Base-by-base conservation (phyloP, 2,113 vertebrate species). In the Urocynchramus pylzowi region DNA sequence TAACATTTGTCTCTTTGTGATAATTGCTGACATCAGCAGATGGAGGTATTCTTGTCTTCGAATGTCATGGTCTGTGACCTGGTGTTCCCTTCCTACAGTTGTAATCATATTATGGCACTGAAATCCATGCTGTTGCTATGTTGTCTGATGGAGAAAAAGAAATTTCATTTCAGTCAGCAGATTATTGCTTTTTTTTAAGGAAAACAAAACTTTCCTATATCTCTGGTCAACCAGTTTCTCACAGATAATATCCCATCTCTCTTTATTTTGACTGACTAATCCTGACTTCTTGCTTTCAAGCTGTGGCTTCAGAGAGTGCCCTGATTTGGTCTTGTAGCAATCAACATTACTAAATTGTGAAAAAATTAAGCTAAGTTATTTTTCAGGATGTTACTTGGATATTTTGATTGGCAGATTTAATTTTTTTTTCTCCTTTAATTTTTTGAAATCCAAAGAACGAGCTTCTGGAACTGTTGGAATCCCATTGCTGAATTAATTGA, bases 11-110 rank as follows among this genome's bases (percentile, higher is more conserved):
- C 35, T 75, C 42, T 68, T 95, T 92, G 20, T 85, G 64, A 84
- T 74, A 91, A 81, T 27, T 88, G 82, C 60, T 4, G 44, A 91
- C 74, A 90, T 93, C 56, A 92, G 94, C 61, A 94, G 91, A 95
- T 61, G 33, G 35, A 75, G 44, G 91, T 89, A 73, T 42, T 92
- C 74, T 71, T 92, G 50, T 9, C 87, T 96, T 84, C 73, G 90
- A 93, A 69, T 78, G 49, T 41, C 76, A 74, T 70, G 61, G 47
- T 77, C 85, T 93, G 75, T 92, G 93, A 82, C 89, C 85, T 89
- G 85, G 52, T 85, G 65, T 68, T 80, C 77, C 26, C 53, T 93
- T 95, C 41, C 21, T 89, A 54, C 39, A 81, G 67, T 37, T 63
- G 21, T 61, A 91, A 45, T 89, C 61, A 52, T 67, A 16, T 90